phyloP scores from a whole-genome alignment of 2,888 invertebrate genomes.

The Pilophorus perplexus region DNA sequence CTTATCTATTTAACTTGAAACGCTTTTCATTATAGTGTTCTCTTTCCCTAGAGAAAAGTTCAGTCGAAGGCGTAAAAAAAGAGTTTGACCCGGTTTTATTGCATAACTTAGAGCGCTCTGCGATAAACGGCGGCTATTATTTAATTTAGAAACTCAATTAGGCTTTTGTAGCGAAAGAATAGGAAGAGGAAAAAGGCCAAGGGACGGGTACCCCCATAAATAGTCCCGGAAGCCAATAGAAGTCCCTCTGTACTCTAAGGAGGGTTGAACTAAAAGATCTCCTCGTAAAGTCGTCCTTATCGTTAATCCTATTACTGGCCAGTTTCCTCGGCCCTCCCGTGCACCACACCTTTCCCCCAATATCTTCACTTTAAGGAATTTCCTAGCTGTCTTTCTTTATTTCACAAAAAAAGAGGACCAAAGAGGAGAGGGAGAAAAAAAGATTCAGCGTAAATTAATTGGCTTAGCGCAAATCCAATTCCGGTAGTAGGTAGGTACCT shows the following conservation, averaged over 20 bases:
- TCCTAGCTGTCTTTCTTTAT: background rate
- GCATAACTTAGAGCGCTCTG: background rate
- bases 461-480: conserved; percentile 26
- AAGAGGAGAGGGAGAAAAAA: background rate
- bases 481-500: background rate
- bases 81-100: background rate
- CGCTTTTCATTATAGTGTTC: too few relatives aligned
- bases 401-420: background rate
- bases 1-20: too few relatives aligned
- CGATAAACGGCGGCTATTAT: conserved; percentile 11
- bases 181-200: background rate
- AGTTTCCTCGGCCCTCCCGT: conserved; percentile 4
- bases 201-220: conserved; percentile 8
- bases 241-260: background rate
- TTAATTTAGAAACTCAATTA: conserved; percentile 20
- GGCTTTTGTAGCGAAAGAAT: conserved; percentile 15
- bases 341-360: background rate
- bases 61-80: too few relatives aligned
- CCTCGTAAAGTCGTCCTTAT: conserved; percentile 35
- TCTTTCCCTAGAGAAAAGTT: too few relatives aligned
- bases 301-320: conserved; percentile 37
- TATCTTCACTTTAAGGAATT: conserved; percentile 28
- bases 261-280: background rate
- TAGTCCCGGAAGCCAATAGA: conserved; percentile 5
- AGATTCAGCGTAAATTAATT: conserved; percentile 20